phyloP scores from a whole-genome alignment of 2,888 invertebrate species.

The Diarsia mendica region DNA sequence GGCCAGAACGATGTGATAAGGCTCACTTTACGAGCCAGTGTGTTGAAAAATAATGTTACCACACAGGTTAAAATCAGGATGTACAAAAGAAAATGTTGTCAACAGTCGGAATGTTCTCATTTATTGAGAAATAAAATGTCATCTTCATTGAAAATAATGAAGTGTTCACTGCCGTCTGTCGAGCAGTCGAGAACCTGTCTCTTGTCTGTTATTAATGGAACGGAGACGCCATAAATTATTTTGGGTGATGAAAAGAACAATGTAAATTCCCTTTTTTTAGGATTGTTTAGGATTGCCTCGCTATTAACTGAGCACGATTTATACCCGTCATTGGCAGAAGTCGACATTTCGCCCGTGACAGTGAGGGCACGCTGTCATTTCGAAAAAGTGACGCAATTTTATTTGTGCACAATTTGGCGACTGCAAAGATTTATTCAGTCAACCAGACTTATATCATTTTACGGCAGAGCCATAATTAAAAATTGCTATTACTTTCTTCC shows the following conservation, averaged over 20 bases:
- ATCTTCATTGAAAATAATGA: conserved; percentile 76
- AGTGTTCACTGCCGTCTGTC: conserved; percentile 71
- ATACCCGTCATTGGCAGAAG: conserved; percentile 67
- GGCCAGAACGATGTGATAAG: too few relatives aligned
- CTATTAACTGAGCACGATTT: conserved; percentile 65
- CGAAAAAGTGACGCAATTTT: too few relatives aligned
- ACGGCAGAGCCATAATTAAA: background rate
- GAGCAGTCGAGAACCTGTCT: conserved; percentile 61
- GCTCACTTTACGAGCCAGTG: too few relatives aligned
- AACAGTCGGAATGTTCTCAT: background rate
- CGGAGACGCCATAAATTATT: conserved; percentile 70
- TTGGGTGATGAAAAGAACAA: conserved; percentile 77
- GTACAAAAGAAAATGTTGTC: background rate
- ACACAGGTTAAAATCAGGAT: too few relatives aligned
- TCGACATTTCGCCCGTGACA: conserved; percentile 16
- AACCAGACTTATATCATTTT: too few relatives aligned
- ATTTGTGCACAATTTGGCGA: too few relatives aligned
- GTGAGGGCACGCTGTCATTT: too few relatives aligned
- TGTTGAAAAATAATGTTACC: too few relatives aligned
- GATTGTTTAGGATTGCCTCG: conserved; percentile 68
- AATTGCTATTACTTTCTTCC: background rate
- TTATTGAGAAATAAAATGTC: background rate
- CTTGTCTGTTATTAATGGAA: conserved; percentile 76
- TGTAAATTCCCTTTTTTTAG: conserved; percentile 75
- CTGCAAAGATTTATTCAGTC: too few relatives aligned